Base-by-base conservation (phyloP, 92 coral and sea anemone genomes). In the Zoanthus sociatus region DNA sequence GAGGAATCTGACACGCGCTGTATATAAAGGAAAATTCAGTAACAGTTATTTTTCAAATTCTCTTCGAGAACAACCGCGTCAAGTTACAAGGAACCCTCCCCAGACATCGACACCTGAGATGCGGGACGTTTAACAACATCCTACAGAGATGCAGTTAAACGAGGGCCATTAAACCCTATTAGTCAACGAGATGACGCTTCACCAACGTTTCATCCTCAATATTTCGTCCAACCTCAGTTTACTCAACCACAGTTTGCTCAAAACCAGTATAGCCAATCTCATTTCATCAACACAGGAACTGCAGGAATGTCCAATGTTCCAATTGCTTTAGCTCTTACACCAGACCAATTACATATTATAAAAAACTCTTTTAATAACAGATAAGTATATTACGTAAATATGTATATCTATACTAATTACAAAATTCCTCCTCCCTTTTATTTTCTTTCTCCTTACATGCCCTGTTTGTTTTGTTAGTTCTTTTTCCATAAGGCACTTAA, bases 1-100 rank as follows among this genome's bases (percentile, higher is more conserved):
- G 4, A 58, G 48, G 61, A 88, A 88, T 48, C 42, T 88, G 7
- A 88, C 83, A 88, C 56, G 91, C 30, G 70, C 82, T 9, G 9
- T 67, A 63, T 88, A 79, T 71, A 83, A 82, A 86, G 71, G 75
- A 14, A 67, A 9, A 47, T 75, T 16, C 32, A n/a, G 30, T n/a
- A 63, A 75, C 56, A 71, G 82, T 42, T 76, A 64, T 26, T 50
- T 85, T 46, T 26, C 32, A 31, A 68, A 48, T 44, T 48, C 61
- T 17, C 33, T 42, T 50, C 69, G 64, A 33, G 73, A 75, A 75
- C 61, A 37, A 9, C 73, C 30, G 45, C 45, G 17, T 33, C 77
- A 17, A 75, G 60, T 55, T 50, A 72, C 15, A 78, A 64, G 4
- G 48, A 46, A 10, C 10, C 48, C 79, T 37, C 48, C 42, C 47